Evolutionary conservation across 2,797 vertebrate genomes (phyloP).

Genomic region (Halcyon smyrnensis): DNA sequence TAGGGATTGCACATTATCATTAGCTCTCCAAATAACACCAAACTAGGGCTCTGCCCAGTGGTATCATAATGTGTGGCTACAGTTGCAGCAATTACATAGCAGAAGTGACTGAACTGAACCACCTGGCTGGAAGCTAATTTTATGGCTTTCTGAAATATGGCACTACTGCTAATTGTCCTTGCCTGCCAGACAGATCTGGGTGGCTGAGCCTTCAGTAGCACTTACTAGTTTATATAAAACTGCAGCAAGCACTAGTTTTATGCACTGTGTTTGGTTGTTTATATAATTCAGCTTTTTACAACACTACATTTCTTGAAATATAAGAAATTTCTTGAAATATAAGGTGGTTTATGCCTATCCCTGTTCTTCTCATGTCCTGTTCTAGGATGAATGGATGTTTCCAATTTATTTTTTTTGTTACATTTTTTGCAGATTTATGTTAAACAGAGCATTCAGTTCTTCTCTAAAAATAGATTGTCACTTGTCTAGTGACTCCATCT

Average conservation of each 20-base stretch:
- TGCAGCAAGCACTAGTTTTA: background rate
- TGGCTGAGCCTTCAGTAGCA: background rate
- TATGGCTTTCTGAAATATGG: background rate
- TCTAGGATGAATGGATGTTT: background rate
- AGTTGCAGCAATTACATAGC: background rate
- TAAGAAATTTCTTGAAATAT: background rate
- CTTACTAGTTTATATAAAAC: background rate
- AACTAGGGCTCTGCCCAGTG: background rate
- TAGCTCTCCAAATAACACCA: background rate
- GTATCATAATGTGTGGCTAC: background rate
- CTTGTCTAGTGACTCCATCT: conserved; percentile 14
- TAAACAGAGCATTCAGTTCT: conserved; percentile 39
- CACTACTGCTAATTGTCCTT: background rate
- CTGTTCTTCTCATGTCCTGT: background rate
- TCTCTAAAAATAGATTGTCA: conserved; percentile 52
- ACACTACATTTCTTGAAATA: background rate
- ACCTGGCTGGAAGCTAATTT: background rate
- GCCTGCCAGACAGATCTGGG: background rate
- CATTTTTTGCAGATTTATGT: conserved; percentile 17
- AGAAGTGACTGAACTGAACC: background rate
- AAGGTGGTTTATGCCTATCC: background rate
- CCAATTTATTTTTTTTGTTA: background rate
- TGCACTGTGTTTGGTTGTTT: background rate
- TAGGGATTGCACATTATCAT: background rate
- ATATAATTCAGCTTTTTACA: background rate